Evolutionary conservation across 1,140 invertebrate species (phyloP).

Genomic region (Drosophila burlai): DNA sequence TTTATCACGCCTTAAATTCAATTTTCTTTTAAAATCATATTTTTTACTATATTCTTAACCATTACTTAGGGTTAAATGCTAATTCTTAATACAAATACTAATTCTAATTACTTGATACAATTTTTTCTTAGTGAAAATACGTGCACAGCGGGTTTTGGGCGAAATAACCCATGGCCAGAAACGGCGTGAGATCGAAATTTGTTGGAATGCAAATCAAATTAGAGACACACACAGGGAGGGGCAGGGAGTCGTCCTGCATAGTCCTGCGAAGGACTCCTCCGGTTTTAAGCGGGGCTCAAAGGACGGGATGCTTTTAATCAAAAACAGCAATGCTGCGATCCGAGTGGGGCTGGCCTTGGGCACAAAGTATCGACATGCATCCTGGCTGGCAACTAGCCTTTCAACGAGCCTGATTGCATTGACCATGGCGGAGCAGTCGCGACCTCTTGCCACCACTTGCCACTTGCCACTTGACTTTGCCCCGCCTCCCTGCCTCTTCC

Average conservation of each 20-base stretch:
- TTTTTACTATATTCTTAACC: neutral
- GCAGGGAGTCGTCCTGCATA: neutral
- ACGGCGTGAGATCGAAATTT: slow-evolving; percentile 59
- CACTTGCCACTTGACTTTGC: slow-evolving; percentile 14
- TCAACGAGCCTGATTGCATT: slow-evolving; percentile 54
- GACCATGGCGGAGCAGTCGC: slow-evolving; percentile 22
- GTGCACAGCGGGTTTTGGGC: neutral
- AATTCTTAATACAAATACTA: neutral
- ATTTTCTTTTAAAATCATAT: neutral
- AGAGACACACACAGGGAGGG: slow-evolving; percentile 31
- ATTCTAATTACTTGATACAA: too few relatives aligned
- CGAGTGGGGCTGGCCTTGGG: neutral
- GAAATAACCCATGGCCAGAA: slow-evolving; percentile 9
- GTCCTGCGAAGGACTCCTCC: slow-evolving; percentile 8
- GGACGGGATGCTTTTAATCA: slow-evolving; percentile 68
- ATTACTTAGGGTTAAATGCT: neutral
- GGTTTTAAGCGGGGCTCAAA: slow-evolving; percentile 40
- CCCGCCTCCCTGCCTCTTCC: neutral
- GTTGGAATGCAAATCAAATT: slow-evolving; percentile 71
- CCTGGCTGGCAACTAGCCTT: slow-evolving; percentile 17
- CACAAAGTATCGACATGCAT: slow-evolving; percentile 35
- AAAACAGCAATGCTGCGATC: slow-evolving; percentile 55
- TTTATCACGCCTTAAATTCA: neutral
- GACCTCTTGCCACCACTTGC: slow-evolving; percentile 10
- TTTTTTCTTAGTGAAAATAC: neutral